A percentile compares a stretch with the other conserved stretches of the same genome.
phyloP scores from a whole-genome alignment of 2,797 vertebrate species.

The Selene dorsalis region DNA sequence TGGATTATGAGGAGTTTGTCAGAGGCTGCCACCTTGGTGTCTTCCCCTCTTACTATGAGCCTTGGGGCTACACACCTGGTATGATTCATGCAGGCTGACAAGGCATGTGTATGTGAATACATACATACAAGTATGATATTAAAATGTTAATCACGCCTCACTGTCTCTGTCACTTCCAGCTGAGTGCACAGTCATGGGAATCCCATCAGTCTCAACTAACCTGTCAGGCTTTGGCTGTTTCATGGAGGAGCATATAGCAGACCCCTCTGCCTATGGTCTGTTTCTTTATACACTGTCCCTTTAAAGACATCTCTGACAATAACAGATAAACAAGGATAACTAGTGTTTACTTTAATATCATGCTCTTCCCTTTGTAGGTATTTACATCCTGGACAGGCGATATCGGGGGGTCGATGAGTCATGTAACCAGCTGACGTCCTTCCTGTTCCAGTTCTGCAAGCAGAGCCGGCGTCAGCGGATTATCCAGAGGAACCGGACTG shows the following conservation, averaged over 20 bases:
- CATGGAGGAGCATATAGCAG: constrained; percentile 97
- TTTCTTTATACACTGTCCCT: neutral
- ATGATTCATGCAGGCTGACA: neutral
- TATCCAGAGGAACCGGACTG: constrained; percentile 95
- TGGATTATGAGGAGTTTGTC: constrained; percentile 97
- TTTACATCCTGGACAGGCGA: constrained; percentile 94
- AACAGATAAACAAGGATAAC: neutral
- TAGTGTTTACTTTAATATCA: neutral
- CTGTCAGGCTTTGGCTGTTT: constrained; percentile 97
- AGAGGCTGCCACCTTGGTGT: constrained; percentile 94
- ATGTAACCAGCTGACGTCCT: constrained; percentile 95
- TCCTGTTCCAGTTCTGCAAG: constrained; percentile 95
- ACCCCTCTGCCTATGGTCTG: constrained; percentile 92
- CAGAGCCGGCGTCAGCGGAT: constrained; percentile 94
- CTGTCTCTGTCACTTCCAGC: constrained; percentile 77
- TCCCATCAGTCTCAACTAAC: constrained; percentile 95
- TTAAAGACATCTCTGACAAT: neutral
- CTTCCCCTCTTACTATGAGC: constrained; percentile 96
- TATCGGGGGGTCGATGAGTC: constrained; percentile 92
- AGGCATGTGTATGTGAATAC: neutral
- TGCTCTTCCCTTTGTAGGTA: constrained; percentile 80
- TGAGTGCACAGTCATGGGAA: constrained; percentile 98
- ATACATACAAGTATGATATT: neutral
- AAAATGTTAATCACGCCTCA: neutral
- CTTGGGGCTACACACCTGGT: constrained; percentile 97